Percentiles rank a stretch among this genome's conserved stretches.
These are phyloP conservation scores for Pangasius macronema DNA, from an alignment of 2,797 vertebrate species.

Conservation along the genomic window DNA sequence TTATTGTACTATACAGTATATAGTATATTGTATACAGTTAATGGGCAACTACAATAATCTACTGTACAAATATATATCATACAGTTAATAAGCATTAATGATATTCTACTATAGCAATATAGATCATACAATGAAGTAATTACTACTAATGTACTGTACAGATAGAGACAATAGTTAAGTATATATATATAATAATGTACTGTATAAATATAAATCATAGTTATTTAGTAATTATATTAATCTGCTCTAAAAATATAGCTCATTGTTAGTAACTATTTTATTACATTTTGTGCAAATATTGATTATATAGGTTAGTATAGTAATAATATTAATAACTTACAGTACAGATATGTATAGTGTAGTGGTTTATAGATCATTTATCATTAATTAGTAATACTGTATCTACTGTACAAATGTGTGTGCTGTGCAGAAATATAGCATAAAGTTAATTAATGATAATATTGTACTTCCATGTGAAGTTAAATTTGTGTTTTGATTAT, in stretches of 20 bases:
- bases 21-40: neutral
- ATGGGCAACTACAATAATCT: neutral
- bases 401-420: neutral
- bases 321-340: neutral
- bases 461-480: neutral
- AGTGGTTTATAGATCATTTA: neutral
- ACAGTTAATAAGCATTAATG: neutral
- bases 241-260: neutral
- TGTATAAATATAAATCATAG: neutral
- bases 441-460: neutral
- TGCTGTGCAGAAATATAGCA: neutral
- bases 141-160: neutral
- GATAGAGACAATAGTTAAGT: neutral
- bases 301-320: neutral
- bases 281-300: neutral
- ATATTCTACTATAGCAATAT: neutral
- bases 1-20: no score
- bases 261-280: neutral
- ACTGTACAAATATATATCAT: neutral
- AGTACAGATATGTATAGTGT: neutral
- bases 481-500: neutral
- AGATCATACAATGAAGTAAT: neutral
- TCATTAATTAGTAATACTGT: neutral
- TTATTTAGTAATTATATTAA: neutral
- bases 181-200: neutral